Base-by-base conservation (phyloP, 1,140 invertebrate species). In the Bombus waltoni region DNA sequence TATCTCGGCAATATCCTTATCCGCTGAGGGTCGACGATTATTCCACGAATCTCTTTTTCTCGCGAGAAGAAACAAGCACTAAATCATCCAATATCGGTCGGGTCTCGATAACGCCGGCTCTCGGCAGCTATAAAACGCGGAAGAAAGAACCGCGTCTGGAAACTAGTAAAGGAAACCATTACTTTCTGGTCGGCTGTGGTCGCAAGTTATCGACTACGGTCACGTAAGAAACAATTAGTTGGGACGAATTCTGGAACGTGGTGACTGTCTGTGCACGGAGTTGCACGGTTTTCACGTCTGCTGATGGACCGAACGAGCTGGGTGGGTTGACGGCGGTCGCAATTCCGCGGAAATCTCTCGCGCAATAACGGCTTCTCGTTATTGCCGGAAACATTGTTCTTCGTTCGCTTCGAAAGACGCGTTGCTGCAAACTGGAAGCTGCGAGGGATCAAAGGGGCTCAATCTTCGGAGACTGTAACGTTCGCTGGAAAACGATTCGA, bases 211-310 rank as follows among this genome's bases (percentile, higher is more conserved):
- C 59, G 84, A 85, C 59, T n/a, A 75, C 78, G 78, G 47, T 81
- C 79, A 68, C 71, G 79, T 75, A 81, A 42, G 70, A 81, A 81
- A 85, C 79, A 85, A 85, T 85, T 85, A 85, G 79, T 68, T 68
- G 18, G 5, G 22, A 10, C 3, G 82, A 79, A 71, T 79, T 40
- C n/a, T 11, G 25, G 65, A 42, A 38, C 28, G 44, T 9, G 3
- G 8, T 9, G 70, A 32, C 38, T n/a, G 38, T 32, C 44, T 22
- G 9, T 13, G 22, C 9, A 38, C n/a, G 18, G 9, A 11, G 13
- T 8, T 1, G 35, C 28, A n/a, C 32, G 32, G 68, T 72, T 84
- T 62, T 35, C 22, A 44, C 72, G 72, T 71, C 53, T 44, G 11
- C 10, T 18, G 1, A 15, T 44, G 10, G 66, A 32, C 40, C 28